Percentiles rank a stretch among this genome's conserved stretches.
phyloP scores from a whole-genome alignment of 2,113 vertebrate genomes.

The Laticauda colubrina region DNA sequence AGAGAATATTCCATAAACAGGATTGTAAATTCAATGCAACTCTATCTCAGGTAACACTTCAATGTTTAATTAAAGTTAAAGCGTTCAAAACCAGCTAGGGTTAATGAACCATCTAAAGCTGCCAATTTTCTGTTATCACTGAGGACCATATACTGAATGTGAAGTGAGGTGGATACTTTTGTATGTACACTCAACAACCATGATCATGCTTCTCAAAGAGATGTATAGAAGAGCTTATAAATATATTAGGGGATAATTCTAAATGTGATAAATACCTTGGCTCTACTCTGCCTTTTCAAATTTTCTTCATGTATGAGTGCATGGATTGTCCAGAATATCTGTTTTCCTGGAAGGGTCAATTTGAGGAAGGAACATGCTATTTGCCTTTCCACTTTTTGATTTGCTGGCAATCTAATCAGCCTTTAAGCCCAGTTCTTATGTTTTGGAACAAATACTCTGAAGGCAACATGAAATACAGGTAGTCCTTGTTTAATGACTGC shows the following conservation, averaged over 20 bases:
- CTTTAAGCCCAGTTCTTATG: not conserved
- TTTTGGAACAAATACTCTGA: not conserved
- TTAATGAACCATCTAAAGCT: not conserved
- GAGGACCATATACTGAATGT: not conserved
- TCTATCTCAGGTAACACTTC: not conserved
- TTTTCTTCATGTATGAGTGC: not conserved
- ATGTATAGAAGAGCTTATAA: not conserved
- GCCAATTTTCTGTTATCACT: not conserved
- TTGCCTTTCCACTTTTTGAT: not conserved
- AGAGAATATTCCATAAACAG: not conserved
- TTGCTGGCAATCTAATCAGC: not conserved
- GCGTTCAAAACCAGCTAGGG: not conserved
- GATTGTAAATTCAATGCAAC: not conserved
- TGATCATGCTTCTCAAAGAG: not conserved
- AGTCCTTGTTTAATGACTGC: not conserved
- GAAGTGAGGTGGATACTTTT: not conserved
- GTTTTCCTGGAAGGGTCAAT: not conserved
- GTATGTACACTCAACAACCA: not conserved
- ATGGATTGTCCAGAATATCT: not conserved
- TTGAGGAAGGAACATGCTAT: not conserved
- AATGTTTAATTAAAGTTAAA: not conserved
- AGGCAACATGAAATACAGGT: not conserved
- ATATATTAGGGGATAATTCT: not conserved
- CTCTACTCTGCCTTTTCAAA: not conserved
- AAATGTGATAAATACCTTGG: not conserved